Evolutionary conservation across 2,888 invertebrate genomes (phyloP), one percentile per base, ranked within the genome.

Genomic region (Trichopria drosophilae): DNA sequence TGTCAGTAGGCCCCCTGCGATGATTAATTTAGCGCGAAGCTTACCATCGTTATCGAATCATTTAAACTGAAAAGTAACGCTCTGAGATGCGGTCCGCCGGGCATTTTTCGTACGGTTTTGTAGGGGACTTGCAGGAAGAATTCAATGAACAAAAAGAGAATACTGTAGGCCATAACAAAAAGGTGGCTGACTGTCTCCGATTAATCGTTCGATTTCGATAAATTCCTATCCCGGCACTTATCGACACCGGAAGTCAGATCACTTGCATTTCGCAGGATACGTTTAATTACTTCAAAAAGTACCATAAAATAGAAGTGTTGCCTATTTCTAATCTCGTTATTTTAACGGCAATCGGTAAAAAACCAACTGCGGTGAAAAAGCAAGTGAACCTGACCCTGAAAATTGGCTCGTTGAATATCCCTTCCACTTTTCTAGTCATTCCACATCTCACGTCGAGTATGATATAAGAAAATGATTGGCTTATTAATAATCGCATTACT

Each of bases 391-490:
- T 53, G 9, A 31, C 44, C 10, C 1, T 53, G 2, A 6, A 9
- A 3, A 9, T 53, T 12, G 44, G 44, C 1, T 9, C 26, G 10
- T 6, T 2, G 3, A 12, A 2, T n/a, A 37, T 39, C 5, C 9
- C 7, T 10, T 19, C 29, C 1, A 12, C n/a, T 4, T 49, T 49
- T 19, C 29, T 53, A 6, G 35, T 53, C 5, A 42, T 59, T 2
- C 56, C 54, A 3, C 10, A 31, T 18, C 37, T 59, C 3, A 54
- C 52, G 1, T 46, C 45, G 6, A 35, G 43, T 2, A 39, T 53
- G 9, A 57, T 59, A 22, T 7, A 54, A 9, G 59, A 56, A 20
- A 57, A 48, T 22, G 53, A 59, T 32, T 59, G 59, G 54, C n/a
- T 57, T 6, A 22, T 29, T 5, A 16, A 47, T 9, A 49, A 59